Evolutionary conservation across 2,888 invertebrate species (phyloP).

Genomic region (Camptogramma bilineatum): DNA sequence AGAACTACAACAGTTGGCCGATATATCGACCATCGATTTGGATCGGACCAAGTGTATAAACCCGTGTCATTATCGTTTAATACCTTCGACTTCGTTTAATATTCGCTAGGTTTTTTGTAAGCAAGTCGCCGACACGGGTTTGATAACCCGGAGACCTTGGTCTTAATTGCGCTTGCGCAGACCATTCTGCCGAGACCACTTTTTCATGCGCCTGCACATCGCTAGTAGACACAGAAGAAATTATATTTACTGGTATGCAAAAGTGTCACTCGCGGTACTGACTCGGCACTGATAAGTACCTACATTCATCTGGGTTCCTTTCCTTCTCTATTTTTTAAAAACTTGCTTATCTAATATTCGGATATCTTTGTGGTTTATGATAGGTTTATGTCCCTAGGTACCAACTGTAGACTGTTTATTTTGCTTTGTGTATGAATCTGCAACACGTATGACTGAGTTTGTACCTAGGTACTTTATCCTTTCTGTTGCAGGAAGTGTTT

Average conservation of each 20-base stretch:
- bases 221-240: conserved; percentile 75
- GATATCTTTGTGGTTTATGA: too few species aligned
- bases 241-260: conserved; percentile 7
- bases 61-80: conserved; percentile 81
- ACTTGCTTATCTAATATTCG: too few species aligned
- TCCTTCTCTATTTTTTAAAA: too few species aligned
- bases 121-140: conserved; percentile 79
- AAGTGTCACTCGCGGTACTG: conserved; percentile 15
- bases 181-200: conserved; percentile 82
- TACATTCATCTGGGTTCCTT: too few species aligned
- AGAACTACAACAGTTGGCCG: too few species aligned
- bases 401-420: too few species aligned
- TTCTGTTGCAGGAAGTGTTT: too few species aligned
- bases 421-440: too few species aligned
- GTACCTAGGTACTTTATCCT: too few species aligned
- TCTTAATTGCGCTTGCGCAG: conserved; percentile 84
- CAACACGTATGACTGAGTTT: too few species aligned
- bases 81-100: conserved; percentile 75
- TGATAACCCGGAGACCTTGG: conserved; percentile 86
- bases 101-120: conserved; percentile 82
- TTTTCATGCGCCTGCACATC: conserved; percentile 84
- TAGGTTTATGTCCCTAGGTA: too few species aligned
- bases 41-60: conserved; percentile 65
- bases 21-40: not conserved
- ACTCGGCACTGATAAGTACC: too few species aligned